Evolutionary conservation across 2,888 invertebrate genomes (phyloP).

Genomic region (Plutella xylostella): DNA sequence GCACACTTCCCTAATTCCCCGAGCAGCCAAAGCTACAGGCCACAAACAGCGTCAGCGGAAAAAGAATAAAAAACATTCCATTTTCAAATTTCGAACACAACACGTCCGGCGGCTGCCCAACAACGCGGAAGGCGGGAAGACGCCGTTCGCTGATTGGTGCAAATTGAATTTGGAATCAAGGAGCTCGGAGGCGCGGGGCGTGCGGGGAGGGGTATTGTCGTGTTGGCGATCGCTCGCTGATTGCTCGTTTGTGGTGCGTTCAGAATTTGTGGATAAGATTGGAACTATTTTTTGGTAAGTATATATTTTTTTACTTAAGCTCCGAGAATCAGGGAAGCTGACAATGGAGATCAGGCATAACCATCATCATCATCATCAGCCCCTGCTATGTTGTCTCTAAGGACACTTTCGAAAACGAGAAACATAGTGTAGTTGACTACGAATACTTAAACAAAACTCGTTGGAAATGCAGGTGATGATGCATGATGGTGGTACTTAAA

Average conservation of each 20-base stretch:
- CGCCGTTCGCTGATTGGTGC: constrained; percentile 67
- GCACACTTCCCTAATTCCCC: too few species aligned
- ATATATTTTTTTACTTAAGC: constrained; percentile 4
- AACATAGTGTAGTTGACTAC: too few species aligned
- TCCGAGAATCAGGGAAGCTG: background rate
- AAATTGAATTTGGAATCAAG: constrained; percentile 68
- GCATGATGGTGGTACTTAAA: too few species aligned
- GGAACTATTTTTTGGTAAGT: background rate
- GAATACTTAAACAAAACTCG: too few species aligned
- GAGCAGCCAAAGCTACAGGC: too few species aligned
- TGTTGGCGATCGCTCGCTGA: constrained; percentile 68
- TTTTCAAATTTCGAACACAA: constrained; percentile 15
- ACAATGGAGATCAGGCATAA: too few species aligned
- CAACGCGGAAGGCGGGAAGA: constrained; percentile 63
- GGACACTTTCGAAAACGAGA: too few species aligned
- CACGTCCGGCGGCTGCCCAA: constrained; percentile 47
- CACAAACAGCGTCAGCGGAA: too few species aligned
- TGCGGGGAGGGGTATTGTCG: constrained; percentile 51
- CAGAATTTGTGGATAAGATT: constrained; percentile 28
- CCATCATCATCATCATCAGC: too few species aligned
- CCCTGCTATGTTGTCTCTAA: too few species aligned
- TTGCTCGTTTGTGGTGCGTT: constrained; percentile 66
- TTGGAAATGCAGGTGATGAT: too few species aligned
- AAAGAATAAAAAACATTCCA: background rate
- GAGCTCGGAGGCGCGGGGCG: constrained; percentile 25